phyloP scores from a whole-genome alignment of 2,888 invertebrate species.

The Leptarthrus brevirostris region DNA sequence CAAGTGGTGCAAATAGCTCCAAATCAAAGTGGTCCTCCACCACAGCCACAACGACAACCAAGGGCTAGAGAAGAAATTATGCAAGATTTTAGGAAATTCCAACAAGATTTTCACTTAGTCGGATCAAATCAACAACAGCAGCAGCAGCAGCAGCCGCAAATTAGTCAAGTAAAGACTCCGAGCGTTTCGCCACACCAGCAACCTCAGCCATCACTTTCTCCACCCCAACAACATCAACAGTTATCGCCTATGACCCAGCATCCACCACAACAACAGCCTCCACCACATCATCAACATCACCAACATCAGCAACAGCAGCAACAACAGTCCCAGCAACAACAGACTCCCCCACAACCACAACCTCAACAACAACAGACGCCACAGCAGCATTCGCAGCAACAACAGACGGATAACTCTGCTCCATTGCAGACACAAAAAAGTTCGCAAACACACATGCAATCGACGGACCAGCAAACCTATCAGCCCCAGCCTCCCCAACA shows the following conservation, averaged over 20 bases:
- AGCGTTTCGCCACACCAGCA: slow-evolving; percentile 63
- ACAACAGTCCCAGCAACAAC: slow-evolving; percentile 58
- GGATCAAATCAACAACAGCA: slow-evolving; percentile 57
- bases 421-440: slow-evolving; percentile 25
- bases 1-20: slow-evolving; percentile 44
- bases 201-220: slow-evolving; percentile 61
- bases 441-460: slow-evolving; percentile 31
- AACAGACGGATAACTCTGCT: slow-evolving; percentile 28
- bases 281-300: slow-evolving; percentile 53
- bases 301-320: slow-evolving; percentile 58
- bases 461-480: slow-evolving; percentile 46
- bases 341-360: slow-evolving; percentile 54
- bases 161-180: slow-evolving; percentile 58
- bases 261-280: slow-evolving; percentile 56
- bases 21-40: slow-evolving; percentile 58
- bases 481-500: slow-evolving; percentile 45
- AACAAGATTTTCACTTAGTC: slow-evolving; percentile 81
- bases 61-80: slow-evolving; percentile 64
- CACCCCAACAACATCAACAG: slow-evolving; percentile 59
- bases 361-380: slow-evolving; percentile 54
- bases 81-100: slow-evolving; percentile 80
- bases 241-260: slow-evolving; percentile 57
- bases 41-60: slow-evolving; percentile 62
- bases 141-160: slow-evolving; percentile 57
- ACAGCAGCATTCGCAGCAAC: slow-evolving; percentile 50